A percentile compares a stretch with the other conserved stretches of the same genome.
Evolutionary conservation across 2,888 invertebrate species (phyloP).

Genomic region (Microctonus hyperodae): DNA sequence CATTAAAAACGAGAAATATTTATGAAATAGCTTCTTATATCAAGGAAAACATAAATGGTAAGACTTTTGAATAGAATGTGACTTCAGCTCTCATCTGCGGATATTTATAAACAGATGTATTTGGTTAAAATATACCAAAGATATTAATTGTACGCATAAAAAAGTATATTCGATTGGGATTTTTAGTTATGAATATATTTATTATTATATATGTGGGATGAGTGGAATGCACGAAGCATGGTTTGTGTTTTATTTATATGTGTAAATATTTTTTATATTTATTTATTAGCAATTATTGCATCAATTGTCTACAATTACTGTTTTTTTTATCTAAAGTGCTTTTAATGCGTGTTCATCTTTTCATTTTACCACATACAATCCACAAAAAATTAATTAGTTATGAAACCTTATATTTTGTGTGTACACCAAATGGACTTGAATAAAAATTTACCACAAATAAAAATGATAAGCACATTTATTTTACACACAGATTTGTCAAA

Average conservation of each 20-base stretch:
- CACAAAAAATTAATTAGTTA: neutral
- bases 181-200: neutral
- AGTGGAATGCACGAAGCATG: constrained; percentile 32
- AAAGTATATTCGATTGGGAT: constrained; percentile 17
- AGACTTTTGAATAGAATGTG: constrained; percentile 37
- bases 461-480: neutral
- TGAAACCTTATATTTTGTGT: neutral
- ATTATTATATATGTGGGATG: neutral
- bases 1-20: constrained; percentile 60
- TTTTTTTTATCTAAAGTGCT: neutral
- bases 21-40: constrained; percentile 62
- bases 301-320: neutral
- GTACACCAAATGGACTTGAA: neutral
- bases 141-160: constrained; percentile 16
- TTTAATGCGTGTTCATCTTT: constrained; percentile 30
- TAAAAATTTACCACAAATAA: neutral
- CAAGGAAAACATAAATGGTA: constrained; percentile 62
- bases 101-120: neutral
- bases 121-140: neutral
- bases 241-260: constrained; percentile 6
- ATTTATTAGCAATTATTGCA: too few species aligned
- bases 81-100: constrained; percentile 46
- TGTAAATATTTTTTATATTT: constrained; percentile 9
- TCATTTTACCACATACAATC: too few species aligned
- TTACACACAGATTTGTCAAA: constrained; percentile 76